Percentiles rank a stretch among this genome's conserved stretches.
Evolutionary conservation across 2,113 vertebrate genomes (phyloP).

Genomic region (Epinephelus fuscoguttatus): DNA sequence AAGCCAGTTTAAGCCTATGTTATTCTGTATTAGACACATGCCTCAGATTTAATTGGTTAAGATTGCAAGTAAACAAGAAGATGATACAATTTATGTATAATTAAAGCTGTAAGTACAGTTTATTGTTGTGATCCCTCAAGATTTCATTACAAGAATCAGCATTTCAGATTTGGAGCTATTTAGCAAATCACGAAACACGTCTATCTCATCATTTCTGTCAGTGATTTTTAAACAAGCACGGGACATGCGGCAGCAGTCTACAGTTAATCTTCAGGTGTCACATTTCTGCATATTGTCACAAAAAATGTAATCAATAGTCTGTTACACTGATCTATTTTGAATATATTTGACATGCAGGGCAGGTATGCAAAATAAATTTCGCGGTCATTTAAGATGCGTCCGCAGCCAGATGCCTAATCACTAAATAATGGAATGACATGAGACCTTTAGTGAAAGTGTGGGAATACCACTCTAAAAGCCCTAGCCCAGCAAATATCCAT

Average conservation of each 20-base stretch:
- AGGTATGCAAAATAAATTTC: slow-evolving; percentile 26
- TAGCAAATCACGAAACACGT: not conserved
- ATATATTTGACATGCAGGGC: slow-evolving; percentile 9
- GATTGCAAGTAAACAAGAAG: not conserved
- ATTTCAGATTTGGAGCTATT: slow-evolving; percentile 19
- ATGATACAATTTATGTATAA: not conserved
- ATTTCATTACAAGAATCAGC: not conserved
- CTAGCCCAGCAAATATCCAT: slow-evolving; percentile 59
- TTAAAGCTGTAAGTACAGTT: not conserved
- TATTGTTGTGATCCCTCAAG: not conserved
- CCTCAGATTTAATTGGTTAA: not conserved
- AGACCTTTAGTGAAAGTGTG: slow-evolving; percentile 55
- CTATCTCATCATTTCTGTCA: slow-evolving; percentile 26
- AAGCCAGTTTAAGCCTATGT: not conserved
- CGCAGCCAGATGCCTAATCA: slow-evolving; percentile 58
- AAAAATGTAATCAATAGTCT: slow-evolving; percentile 20
- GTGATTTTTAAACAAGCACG: not conserved
- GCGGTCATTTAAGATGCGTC: slow-evolving; percentile 32
- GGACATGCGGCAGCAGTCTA: not conserved
- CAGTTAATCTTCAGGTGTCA: slow-evolving; percentile 1
- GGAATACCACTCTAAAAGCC: slow-evolving; percentile 58
- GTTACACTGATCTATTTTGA: slow-evolving; percentile 3
- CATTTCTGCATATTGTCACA: slow-evolving; percentile 2
- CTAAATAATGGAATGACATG: slow-evolving; percentile 58
- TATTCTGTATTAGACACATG: not conserved